A percentile compares a stretch with the other conserved stretches of the same genome.
Evolutionary conservation across 2,888 invertebrate genomes (phyloP).

Genomic region (Tortrix viridana): DNA sequence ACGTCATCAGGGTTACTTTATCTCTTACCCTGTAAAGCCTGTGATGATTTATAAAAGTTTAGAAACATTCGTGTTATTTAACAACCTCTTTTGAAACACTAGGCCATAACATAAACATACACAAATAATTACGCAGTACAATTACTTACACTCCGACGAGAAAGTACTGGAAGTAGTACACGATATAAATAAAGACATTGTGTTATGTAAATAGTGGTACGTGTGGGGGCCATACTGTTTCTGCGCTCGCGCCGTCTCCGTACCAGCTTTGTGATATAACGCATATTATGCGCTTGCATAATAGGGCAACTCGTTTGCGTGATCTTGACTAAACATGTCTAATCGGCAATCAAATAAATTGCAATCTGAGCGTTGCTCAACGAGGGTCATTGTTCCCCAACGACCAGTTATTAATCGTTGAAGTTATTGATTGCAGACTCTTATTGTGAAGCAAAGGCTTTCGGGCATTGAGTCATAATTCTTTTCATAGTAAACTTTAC

Average conservation of each 20-base stretch:
- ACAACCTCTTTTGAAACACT: too few species aligned
- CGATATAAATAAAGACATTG: slow-evolving; percentile 44
- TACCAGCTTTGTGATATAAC: slow-evolving; percentile 7
- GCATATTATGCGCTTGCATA: slow-evolving; percentile 31
- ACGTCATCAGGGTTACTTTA: too few species aligned
- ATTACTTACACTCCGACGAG: slow-evolving; percentile 39
- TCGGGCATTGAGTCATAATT: too few species aligned
- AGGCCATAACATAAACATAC: too few species aligned
- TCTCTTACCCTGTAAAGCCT: too few species aligned
- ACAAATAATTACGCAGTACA: too few species aligned
- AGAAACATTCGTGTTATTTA: too few species aligned
- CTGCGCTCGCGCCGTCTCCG: slow-evolving; percentile 17
- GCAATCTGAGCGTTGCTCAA: not conserved
- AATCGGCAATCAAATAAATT: slow-evolving; percentile 19
- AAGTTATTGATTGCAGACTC: not conserved
- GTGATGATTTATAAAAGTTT: too few species aligned
- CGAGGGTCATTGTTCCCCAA: slow-evolving; percentile 2
- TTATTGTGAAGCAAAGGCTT: too few species aligned
- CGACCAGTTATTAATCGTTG: not conserved
- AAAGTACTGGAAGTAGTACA: slow-evolving; percentile 61
- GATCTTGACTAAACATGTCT: slow-evolving; percentile 32
- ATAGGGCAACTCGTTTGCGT: slow-evolving; percentile 29
- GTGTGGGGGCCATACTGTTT: slow-evolving; percentile 32
- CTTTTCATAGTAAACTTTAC: too few species aligned
- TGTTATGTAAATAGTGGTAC: slow-evolving; percentile 55